Conservation (phyloP, 2,113 vertebrate genomes). For the Notarius lentiginosus region DNA sequence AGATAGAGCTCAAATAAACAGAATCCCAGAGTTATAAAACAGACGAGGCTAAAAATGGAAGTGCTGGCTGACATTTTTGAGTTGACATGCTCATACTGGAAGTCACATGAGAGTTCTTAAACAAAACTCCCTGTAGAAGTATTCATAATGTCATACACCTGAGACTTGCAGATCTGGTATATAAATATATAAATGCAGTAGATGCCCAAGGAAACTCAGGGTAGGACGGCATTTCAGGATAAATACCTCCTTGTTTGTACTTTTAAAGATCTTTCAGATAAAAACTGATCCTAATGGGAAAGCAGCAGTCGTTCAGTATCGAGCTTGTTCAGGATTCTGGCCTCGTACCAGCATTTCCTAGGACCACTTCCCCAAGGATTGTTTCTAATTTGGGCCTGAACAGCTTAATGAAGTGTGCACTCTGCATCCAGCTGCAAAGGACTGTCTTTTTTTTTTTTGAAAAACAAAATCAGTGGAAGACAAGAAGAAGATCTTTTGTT, state of each 20-base stretch:
- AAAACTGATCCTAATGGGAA: neutral
- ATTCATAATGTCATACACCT: slow-evolving; percentile 3
- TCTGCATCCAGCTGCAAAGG: slow-evolving; percentile 16
- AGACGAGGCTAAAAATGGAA: slow-evolving; percentile 29
- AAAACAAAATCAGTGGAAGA: neutral
- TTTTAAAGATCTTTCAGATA: neutral
- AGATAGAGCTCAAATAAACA: slow-evolving; percentile 44
- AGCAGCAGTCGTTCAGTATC: neutral
- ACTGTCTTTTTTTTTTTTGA: neutral
- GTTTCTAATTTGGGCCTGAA: slow-evolving; percentile 22
- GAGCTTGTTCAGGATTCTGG: slow-evolving; percentile 11
- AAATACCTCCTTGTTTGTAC: neutral
- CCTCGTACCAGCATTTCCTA: neutral
- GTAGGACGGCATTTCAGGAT: neutral
- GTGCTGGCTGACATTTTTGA: slow-evolving; percentile 30
- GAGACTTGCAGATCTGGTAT: neutral
- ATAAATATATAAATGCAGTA: neutral
- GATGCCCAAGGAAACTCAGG: neutral
- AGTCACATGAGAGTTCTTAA: slow-evolving; percentile 33
- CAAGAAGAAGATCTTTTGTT: neutral
- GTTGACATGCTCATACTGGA: slow-evolving; percentile 14
- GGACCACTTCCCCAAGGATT: slow-evolving; percentile 16
- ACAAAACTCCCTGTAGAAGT: neutral
- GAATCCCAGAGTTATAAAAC: slow-evolving; percentile 34
- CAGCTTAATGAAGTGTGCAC: slow-evolving; percentile 12